Percentiles rank a stretch among this genome's conserved stretches.
These are phyloP conservation scores for Athene noctua DNA, from an alignment of 2,113 vertebrate genomes.

Conservation along the genomic window DNA sequence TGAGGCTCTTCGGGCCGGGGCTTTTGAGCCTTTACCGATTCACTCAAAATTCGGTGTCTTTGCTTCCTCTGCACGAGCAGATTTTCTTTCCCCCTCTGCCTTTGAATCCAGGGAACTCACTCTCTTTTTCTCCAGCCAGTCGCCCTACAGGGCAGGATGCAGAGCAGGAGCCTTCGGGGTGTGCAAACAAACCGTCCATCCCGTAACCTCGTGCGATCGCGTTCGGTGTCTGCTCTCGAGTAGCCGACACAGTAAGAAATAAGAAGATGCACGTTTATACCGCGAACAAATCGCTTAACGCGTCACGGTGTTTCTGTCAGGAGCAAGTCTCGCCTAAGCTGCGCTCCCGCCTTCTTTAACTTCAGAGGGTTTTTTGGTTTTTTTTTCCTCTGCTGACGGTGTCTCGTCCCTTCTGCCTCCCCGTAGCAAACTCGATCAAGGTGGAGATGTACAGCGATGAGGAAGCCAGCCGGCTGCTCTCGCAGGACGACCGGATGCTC, in stretches of 20 bases:
- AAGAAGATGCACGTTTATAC: not conserved
- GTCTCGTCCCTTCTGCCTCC: not conserved
- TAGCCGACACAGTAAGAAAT: too few species aligned
- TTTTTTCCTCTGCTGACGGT: not conserved
- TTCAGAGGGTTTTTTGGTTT: not conserved
- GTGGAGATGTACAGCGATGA: conserved; percentile 95
- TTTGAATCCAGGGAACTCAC: not conserved
- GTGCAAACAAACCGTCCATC: not conserved
- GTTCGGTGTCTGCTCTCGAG: not conserved
- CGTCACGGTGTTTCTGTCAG: accelerated
- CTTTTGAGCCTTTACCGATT: not conserved
- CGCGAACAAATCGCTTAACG: not conserved
- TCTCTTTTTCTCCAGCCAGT: too few species aligned
- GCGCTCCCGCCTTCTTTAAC: not conserved
- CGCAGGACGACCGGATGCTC: conserved; percentile 75
- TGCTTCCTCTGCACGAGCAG: not conserved
- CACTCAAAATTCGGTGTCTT: not conserved
- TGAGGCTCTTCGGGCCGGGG: not conserved
- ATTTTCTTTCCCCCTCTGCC: not conserved
- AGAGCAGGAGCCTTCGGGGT: not conserved
- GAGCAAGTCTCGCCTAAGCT: not conserved
- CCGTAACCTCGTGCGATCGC: accelerated
- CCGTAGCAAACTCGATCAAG: conserved; percentile 91
- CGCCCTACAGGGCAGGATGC: not conserved
- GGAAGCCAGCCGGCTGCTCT: conserved; percentile 80